Evolutionary conservation across 92 coral and sea anemone genomes (phyloP), one percentile per base, ranked within the genome.

Genomic region (Isaurus tuberculatus): DNA sequence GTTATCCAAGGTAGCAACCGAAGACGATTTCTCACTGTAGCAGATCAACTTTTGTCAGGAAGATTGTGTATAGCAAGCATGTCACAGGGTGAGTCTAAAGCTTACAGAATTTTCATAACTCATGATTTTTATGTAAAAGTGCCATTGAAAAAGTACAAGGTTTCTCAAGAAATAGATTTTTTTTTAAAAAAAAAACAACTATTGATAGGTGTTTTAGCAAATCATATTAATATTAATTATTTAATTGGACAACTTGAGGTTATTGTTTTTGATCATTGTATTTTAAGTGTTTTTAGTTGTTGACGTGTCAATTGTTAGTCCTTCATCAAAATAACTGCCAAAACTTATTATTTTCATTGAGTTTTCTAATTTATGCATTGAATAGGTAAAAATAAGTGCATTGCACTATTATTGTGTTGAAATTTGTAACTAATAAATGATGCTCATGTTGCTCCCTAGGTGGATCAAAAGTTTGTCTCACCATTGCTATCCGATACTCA

Each of bases 41-140:
- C 98, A 10, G 98, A 94, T 84, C 98, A 94, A 65, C 90, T 94
- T 31, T 87, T 94, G 79, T 82, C 95, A 51, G 98, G 98, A n/a
- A 94, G 98, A 17, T 74, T 94, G 48, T 94, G 98, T 71, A 94
- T 94, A 49, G 90, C 95, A 8, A 92, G 95, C 80, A 94, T 94
- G 98, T 90, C 95, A 15, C 95, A 91, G 79, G 98, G 94, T 91
- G 68, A 37, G 70, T 57, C 36, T 25, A 70, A 19, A 25, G 9
- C 13, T 25, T 15, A 58, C 29, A 5, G 4, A 58, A 58, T 15
- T 3, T 58, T 15, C 5, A 58, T 6, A 0, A 22, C 19, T 8
- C 8, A 7, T 49, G 58, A 49, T 19, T 8, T 1, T 10, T 49
- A 19, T 14, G 0, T 11, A 14, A 1, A 14, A 49, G 58, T 14